Conservation (phyloP, 2,888 invertebrate species). For the Ochropleura leucogaster region DNA sequence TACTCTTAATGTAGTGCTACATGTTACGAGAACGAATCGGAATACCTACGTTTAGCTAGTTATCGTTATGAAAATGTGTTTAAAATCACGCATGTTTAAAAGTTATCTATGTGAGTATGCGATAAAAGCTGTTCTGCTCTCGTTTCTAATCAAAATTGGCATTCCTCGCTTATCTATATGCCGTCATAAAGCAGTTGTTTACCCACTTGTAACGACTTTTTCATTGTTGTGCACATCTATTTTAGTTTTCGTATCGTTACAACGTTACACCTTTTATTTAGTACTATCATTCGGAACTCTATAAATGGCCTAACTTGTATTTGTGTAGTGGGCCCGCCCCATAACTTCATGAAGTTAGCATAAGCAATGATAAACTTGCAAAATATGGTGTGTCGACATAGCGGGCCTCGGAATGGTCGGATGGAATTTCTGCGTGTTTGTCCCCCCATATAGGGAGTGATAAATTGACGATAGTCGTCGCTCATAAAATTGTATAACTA, state of each 20-base stretch:
- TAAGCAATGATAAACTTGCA: conserved; percentile 73
- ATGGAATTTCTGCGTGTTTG: conserved; percentile 77
- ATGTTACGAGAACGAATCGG: conserved; percentile 49
- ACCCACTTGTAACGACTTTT: conserved; percentile 75
- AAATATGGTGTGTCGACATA: conserved; percentile 77
- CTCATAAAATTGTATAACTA: conserved; percentile 83
- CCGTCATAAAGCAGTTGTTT: conserved; percentile 81
- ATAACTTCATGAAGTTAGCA: conserved; percentile 64
- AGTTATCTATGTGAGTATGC: conserved; percentile 84
- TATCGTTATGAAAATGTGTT: conserved; percentile 76
- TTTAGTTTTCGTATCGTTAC: conserved; percentile 60
- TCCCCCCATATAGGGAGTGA: conserved; percentile 77
- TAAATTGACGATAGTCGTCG: conserved; percentile 79
- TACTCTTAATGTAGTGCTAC: conserved; percentile 18
- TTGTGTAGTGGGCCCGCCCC: conserved; percentile 53
- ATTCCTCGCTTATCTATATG: conserved; percentile 85
- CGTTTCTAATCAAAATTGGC: conserved; percentile 88
- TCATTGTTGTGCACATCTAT: conserved; percentile 73
- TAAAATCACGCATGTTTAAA: conserved; percentile 82
- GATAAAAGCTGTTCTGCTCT: conserved; percentile 84
- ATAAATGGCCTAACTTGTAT: conserved; percentile 55
- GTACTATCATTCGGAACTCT: conserved; percentile 53
- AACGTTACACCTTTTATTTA: conserved; percentile 57
- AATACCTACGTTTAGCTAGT: conserved; percentile 59
- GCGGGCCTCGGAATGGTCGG: conserved; percentile 71